Base-by-base conservation (phyloP, 2,888 invertebrate genomes). In the Macaria liturata region DNA sequence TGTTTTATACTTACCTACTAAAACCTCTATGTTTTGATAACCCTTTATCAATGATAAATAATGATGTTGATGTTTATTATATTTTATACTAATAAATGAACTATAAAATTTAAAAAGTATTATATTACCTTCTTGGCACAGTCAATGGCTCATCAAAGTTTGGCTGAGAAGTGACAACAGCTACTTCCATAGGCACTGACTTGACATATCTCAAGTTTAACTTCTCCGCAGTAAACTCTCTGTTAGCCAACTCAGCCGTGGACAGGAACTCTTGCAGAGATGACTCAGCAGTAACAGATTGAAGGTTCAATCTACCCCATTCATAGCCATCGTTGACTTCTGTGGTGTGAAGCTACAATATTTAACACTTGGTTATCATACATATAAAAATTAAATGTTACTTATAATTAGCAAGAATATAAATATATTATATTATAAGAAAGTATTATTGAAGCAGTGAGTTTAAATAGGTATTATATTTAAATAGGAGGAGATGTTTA, bases 231-330 rank as follows among this genome's bases (percentile, higher is more conserved):
- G 96, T 95, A 81, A 99, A 99, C 81, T 99, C 98, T 0, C 97
- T 96, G 43, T 97, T 97, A 0, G 99, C 98, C 58, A 99, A 88
- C 84, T 98, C 96, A 0, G 99, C 99, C 0, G 97, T 99, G 0
- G 97, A 96, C 3, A 99, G 91, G 81, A 99, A 99, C 76, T 99
- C 99, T 89, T 99, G 97, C 61, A 99, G 95, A 0, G 98, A 97
- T n/a, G 96, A 97, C 81, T 98, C 98, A 70, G 99, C 98, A 0
- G 98, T 99, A 0, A 98, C 96, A 0, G 98, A 98, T 74, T 96
- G 96, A 0, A 98, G 93, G 86, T 98, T 98, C 1, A 98, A 89
- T 6, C 97, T 93, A 42, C 96, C 97, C 97, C 97, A 98, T 61
- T 98, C 97, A 71, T 95, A 97, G 3, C 97, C 98, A 90, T 98